Evolutionary conservation across 2,113 vertebrate genomes (phyloP).

Genomic region (Sialia sialis): DNA sequence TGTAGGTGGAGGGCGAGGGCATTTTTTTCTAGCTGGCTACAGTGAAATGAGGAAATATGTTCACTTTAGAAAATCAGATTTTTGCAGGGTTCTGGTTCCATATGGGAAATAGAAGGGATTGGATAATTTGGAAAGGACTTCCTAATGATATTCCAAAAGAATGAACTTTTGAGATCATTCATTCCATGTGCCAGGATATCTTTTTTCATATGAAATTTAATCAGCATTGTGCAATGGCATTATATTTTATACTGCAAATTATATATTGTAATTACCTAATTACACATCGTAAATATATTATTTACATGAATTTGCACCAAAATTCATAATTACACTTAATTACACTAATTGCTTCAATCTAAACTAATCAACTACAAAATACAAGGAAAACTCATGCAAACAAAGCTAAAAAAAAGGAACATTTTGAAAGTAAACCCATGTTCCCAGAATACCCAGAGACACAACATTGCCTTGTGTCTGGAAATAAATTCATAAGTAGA

Average conservation of each 20-base stretch:
- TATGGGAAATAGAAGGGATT: background rate
- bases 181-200: background rate
- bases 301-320: slow-evolving; percentile 66
- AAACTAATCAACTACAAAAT: slow-evolving; percentile 59
- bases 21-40: background rate
- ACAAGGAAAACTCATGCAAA: slow-evolving; percentile 51
- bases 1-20: background rate
- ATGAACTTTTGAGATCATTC: slow-evolving; percentile 21
- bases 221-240: slow-evolving; percentile 32
- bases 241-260: slow-evolving; percentile 68
- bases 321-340: slow-evolving; percentile 74
- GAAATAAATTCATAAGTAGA: background rate
- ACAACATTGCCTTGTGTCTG: background rate
- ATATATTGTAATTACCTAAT: slow-evolving; percentile 68
- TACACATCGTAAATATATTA: slow-evolving; percentile 68
- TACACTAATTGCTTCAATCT: slow-evolving; percentile 65
- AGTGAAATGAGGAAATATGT: background rate
- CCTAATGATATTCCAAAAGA: slow-evolving; percentile 1
- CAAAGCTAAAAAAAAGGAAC: slow-evolving; percentile 22
- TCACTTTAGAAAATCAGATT: slow-evolving; percentile 5
- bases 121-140: slow-evolving; percentile 16
- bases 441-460: background rate
- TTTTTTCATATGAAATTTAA: slow-evolving; percentile 33
- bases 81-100: background rate
- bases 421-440: background rate